Evolutionary conservation across 1,140 invertebrate genomes (phyloP).

Genomic region (Hestina assimilis): DNA sequence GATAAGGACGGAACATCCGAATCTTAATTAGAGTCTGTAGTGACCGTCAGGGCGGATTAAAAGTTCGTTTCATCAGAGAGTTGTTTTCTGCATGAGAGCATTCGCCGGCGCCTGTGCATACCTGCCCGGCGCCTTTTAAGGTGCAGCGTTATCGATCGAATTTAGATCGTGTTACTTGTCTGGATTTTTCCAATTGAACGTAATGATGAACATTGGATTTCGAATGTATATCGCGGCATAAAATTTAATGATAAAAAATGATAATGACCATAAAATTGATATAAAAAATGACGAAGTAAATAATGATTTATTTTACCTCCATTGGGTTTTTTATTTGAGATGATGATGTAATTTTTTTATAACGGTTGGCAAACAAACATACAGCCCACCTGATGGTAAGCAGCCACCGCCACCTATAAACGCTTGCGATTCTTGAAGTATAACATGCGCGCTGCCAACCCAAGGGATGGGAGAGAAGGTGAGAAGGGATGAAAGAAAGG

Average conservation of each 20-base stretch:
- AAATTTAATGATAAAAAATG: constrained; percentile 26
- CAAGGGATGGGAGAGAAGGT: too few relatives aligned
- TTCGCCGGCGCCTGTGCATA: constrained; percentile 53
- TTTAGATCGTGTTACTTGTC: constrained; percentile 57
- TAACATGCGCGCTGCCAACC: too few relatives aligned
- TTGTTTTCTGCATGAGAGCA: constrained; percentile 65
- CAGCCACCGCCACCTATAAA: too few relatives aligned
- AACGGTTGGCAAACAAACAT: too few relatives aligned
- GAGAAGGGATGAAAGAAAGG: too few relatives aligned
- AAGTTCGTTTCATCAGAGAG: constrained; percentile 64
- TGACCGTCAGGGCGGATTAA: constrained; percentile 69
- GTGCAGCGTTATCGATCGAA: constrained; percentile 48
- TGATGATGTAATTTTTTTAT: too few relatives aligned
- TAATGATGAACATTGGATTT: constrained; percentile 29
- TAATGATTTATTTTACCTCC: constrained; percentile 22
- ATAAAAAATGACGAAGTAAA: constrained; percentile 24
- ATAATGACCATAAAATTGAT: constrained; percentile 26
- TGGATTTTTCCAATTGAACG: constrained; percentile 35
- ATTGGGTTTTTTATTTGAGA: constrained; percentile 7
- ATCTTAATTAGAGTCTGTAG: constrained; percentile 67
- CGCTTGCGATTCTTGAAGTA: too few relatives aligned
- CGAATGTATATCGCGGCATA: constrained; percentile 24
- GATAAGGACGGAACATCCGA: constrained; percentile 36
- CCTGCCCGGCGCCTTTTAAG: constrained; percentile 58
- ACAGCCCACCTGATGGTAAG: too few relatives aligned